These are phyloP conservation scores for Anodontia alba DNA, from an alignment of 2,888 invertebrate genomes.

Conservation along the genomic window DNA sequence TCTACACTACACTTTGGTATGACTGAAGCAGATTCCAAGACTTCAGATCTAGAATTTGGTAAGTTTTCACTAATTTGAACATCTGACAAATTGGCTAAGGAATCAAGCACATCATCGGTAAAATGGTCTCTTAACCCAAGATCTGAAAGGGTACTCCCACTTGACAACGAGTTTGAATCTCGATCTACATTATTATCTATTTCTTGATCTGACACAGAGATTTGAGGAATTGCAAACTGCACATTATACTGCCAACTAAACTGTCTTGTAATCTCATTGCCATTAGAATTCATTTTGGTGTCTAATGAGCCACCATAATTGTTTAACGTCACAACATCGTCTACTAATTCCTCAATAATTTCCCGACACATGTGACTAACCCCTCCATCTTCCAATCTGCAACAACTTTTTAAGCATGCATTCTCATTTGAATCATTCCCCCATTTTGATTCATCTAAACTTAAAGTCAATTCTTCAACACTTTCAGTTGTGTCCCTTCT, in stretches of 20 bases:
- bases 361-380: constrained; percentile 47
- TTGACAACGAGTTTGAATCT: constrained; percentile 49
- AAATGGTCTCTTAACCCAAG: constrained; percentile 36
- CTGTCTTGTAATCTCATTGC: constrained; percentile 41
- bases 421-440: neutral
- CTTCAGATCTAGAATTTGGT: neutral
- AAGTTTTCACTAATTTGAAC: neutral
- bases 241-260: constrained; percentile 72
- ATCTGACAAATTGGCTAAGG: constrained; percentile 44
- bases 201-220: constrained; percentile 52
- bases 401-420: constrained; percentile 36
- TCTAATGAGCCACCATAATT: constrained; percentile 21
- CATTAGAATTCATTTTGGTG: neutral
- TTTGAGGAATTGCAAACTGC: constrained; percentile 67
- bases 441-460: constrained; percentile 1
- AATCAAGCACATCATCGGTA: constrained; percentile 54
- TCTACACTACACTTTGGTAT: neutral
- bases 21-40: neutral
- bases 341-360: constrained; percentile 55
- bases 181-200: constrained; percentile 20
- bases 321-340: constrained; percentile 35
- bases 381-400: constrained; percentile 29
- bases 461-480: constrained; percentile 4
- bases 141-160: constrained; percentile 60
- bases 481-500: constrained; percentile 8